Percentiles rank a stretch among this genome's conserved stretches.
Evolutionary conservation across 1,140 invertebrate species (phyloP).

Genomic region (Pogonomyrmex californicus): DNA sequence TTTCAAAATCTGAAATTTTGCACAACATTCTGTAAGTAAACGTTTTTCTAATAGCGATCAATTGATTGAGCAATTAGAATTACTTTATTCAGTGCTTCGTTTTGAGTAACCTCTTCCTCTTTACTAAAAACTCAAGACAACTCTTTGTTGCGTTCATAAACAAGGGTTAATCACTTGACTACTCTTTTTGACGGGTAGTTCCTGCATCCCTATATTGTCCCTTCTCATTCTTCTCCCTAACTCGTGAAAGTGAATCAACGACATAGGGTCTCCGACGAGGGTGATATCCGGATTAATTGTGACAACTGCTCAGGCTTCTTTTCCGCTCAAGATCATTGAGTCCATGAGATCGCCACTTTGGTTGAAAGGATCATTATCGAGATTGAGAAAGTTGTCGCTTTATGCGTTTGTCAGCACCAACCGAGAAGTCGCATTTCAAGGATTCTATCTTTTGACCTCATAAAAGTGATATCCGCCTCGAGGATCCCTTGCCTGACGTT

Average conservation of each 20-base stretch:
- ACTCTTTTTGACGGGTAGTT: slow-evolving; percentile 31
- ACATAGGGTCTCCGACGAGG: neutral
- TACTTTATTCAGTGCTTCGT: neutral
- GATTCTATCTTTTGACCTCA: slow-evolving; percentile 13
- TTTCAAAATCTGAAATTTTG: neutral
- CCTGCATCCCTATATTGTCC: neutral
- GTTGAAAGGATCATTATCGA: slow-evolving; percentile 12
- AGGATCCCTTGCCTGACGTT: slow-evolving; percentile 8
- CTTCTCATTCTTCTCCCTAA: neutral
- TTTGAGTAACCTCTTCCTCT: neutral
- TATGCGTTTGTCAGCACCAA: neutral
- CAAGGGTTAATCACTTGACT: slow-evolving; percentile 31
- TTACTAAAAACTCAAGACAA: neutral
- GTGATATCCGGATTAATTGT: neutral
- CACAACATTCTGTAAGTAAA: neutral
- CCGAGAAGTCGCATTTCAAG: slow-evolving; percentile 7
- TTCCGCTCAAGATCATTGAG: neutral
- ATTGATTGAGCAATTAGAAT: neutral
- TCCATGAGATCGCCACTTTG: neutral
- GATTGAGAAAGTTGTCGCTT: neutral
- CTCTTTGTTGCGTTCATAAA: slow-evolving; percentile 2
- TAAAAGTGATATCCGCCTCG: slow-evolving; percentile 46
- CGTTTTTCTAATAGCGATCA: neutral
- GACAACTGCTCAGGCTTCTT: neutral
- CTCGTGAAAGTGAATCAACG: neutral